phyloP scores from a whole-genome alignment of 2,113 vertebrate genomes.

The Rhegmatorhina hoffmannsi region DNA sequence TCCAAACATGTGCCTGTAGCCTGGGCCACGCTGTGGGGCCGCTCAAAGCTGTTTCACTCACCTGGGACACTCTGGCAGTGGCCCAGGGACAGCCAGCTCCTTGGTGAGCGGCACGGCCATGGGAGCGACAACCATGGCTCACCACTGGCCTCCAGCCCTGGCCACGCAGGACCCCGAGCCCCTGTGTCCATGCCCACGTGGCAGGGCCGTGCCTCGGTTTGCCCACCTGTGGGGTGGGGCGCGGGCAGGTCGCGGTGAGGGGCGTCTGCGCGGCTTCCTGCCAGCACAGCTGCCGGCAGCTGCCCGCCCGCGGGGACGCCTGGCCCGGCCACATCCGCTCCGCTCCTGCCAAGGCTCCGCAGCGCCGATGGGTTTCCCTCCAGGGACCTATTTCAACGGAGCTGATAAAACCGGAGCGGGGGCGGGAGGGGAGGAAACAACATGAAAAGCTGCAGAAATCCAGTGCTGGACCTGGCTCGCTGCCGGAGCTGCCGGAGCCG shows the following conservation, averaged over 20 bases:
- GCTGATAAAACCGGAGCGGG: slow-evolving; percentile 22
- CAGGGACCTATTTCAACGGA: slow-evolving; percentile 15
- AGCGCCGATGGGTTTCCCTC: slow-evolving; percentile 40
- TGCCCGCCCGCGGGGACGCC: not conserved
- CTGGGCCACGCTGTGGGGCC: accelerated
- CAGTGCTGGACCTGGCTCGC: not conserved
- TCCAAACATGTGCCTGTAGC: accelerated
- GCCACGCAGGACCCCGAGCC: accelerated
- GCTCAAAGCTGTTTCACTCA: not conserved
- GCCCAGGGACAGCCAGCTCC: accelerated
- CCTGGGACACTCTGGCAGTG: accelerated
- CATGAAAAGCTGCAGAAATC: slow-evolving; percentile 25
- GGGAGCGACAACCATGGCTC: accelerated
- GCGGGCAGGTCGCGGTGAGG: not conserved
- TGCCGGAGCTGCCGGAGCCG: not conserved
- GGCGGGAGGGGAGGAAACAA: slow-evolving; percentile 4
- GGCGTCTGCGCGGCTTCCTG: not conserved
- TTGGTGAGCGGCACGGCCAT: accelerated
- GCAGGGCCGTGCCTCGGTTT: slow-evolving; percentile 33
- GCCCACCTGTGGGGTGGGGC: slow-evolving; percentile 1
- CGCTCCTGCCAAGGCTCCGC: slow-evolving; percentile 46
- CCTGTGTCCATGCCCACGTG: not conserved
- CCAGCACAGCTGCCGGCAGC: slow-evolving; percentile 41
- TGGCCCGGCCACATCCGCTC: slow-evolving; percentile 34
- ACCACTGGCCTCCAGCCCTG: accelerated